Conservation (phyloP, 1,140 invertebrate genomes). For the Drosophila cardini region DNA sequence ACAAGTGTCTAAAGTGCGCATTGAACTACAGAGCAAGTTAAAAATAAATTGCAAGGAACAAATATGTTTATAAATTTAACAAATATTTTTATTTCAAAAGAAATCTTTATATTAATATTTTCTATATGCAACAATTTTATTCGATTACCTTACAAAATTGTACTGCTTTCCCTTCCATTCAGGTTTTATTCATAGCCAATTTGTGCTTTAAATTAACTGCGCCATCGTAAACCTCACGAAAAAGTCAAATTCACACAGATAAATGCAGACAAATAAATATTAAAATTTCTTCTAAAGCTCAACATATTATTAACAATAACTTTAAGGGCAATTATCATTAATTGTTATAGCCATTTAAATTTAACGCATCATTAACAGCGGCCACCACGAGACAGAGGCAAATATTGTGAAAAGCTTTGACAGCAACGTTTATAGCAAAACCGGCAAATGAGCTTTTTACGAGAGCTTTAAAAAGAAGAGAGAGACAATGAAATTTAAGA, state of each 20-base stretch:
- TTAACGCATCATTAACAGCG: constrained; percentile 79
- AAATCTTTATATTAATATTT: too few relatives aligned
- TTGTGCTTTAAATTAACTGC: not conserved
- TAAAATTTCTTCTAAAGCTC: constrained; percentile 20
- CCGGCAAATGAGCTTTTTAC: constrained; percentile 51
- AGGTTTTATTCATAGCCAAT: not conserved
- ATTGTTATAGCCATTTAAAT: constrained; percentile 82
- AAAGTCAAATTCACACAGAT: not conserved
- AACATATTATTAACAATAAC: constrained; percentile 73
- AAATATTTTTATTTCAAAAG: too few relatives aligned
- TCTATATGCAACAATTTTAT: too few relatives aligned
- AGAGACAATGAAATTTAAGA: constrained; percentile 38
- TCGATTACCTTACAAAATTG: too few relatives aligned
- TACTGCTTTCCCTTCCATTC: too few relatives aligned
- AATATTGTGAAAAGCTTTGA: constrained; percentile 39
- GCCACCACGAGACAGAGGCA: constrained; percentile 21
- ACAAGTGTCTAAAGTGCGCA: too few relatives aligned
- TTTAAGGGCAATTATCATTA: constrained; percentile 77
- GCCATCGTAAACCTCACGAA: not conserved
- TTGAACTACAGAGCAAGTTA: too few relatives aligned
- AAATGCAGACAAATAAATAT: constrained; percentile 11
- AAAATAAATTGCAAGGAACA: too few relatives aligned
- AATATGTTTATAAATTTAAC: too few relatives aligned
- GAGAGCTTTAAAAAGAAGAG: constrained; percentile 40
- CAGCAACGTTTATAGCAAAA: constrained; percentile 40